A percentile compares a stretch with the other conserved stretches of the same genome.
Evolutionary conservation across 2,113 vertebrate genomes (phyloP).

Genomic region (Rhagologus leucostigma): DNA sequence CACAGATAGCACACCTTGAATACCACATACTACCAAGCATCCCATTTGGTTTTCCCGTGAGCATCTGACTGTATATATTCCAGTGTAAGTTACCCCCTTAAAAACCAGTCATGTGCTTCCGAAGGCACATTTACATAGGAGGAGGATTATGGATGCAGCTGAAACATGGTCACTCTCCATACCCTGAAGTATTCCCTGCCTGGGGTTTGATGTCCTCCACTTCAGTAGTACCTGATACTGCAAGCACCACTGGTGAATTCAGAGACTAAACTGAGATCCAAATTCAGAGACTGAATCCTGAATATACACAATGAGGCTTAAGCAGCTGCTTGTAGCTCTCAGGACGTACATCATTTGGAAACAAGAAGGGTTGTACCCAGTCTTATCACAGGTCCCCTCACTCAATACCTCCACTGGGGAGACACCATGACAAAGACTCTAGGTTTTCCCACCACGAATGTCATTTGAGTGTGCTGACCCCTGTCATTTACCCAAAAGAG

Average conservation of each 20-base stretch:
- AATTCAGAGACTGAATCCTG: no score
- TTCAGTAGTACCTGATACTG: neutral
- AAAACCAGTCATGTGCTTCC: neutral
- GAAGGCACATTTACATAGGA: neutral
- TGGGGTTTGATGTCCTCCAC: neutral
- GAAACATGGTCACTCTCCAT: neutral
- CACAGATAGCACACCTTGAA: neutral
- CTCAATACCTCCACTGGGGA: neutral
- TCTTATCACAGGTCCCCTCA: neutral
- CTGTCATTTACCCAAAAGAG: neutral
- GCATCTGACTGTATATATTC: neutral
- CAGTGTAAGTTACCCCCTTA: neutral
- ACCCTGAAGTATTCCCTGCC: neutral
- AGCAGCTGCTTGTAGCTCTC: neutral
- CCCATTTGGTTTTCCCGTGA: neutral
- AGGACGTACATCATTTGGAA: neutral
- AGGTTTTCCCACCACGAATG: fast-evolving
- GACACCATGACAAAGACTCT: neutral
- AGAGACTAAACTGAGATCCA: neutral
- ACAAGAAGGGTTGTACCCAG: neutral
- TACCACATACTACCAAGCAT: neutral
- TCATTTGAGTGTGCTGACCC: neutral
- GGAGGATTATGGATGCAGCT: neutral
- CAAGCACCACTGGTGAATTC: neutral
- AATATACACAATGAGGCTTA: no score